Percentiles rank a stretch among this genome's conserved stretches.
Conservation (phyloP, 2,888 invertebrate genomes). For the Euplexia lucipara region DNA sequence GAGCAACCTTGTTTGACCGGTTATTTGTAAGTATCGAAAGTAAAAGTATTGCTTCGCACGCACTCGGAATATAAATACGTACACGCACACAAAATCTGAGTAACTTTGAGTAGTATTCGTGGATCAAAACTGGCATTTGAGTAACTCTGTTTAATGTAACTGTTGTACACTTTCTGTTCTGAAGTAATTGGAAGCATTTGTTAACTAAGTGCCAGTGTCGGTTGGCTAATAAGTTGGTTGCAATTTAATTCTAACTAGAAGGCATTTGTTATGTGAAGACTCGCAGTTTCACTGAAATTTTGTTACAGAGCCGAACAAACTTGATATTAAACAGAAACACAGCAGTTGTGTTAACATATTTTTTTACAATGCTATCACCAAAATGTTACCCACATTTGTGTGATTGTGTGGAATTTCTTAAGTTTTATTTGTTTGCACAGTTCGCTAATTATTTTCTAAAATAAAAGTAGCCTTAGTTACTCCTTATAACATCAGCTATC, state of each 20-base stretch:
- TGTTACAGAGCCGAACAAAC: neutral
- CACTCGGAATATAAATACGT: slow-evolving; percentile 55
- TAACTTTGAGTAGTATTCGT: slow-evolving; percentile 27
- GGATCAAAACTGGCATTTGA: slow-evolving; percentile 40
- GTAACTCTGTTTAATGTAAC: slow-evolving; percentile 36
- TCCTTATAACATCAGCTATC: no score
- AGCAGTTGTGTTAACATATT: neutral
- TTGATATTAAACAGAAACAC: no score
- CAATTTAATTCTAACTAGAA: neutral
- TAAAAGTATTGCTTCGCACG: slow-evolving; percentile 71
- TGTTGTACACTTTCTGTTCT: neutral
- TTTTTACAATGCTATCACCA: neutral
- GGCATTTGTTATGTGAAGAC: neutral
- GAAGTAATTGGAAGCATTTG: neutral
- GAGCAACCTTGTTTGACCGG: slow-evolving; percentile 70
- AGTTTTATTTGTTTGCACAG: no score
- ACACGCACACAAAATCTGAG: slow-evolving; percentile 28
- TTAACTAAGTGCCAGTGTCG: neutral
- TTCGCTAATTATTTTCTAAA: no score
- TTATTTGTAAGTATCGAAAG: slow-evolving; percentile 78
- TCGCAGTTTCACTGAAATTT: neutral
- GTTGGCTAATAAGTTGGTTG: neutral
- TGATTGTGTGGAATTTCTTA: no score
- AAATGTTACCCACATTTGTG: no score
- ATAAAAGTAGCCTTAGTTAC: no score